phyloP scores from a whole-genome alignment of 2,113 vertebrate genomes.

The Anoura caudifer region DNA sequence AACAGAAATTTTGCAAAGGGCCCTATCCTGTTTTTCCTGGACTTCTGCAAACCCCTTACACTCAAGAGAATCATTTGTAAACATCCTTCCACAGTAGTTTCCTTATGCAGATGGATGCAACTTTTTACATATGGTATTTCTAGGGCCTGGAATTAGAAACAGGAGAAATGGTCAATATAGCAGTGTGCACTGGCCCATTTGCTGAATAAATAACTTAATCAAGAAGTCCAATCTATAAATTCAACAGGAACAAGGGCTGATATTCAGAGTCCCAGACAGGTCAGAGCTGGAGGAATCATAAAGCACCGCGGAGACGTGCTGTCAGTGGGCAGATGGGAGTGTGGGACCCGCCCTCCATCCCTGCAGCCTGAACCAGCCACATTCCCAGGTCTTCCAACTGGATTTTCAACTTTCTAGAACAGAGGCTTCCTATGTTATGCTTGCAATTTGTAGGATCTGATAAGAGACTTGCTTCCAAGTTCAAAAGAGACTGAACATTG shows the following conservation, averaged over 20 bases:
- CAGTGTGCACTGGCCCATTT: background rate
- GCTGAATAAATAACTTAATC: background rate
- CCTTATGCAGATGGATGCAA: background rate
- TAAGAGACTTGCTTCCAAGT: conserved; percentile 23
- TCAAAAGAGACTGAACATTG: conserved; percentile 33
- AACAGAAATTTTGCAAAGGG: background rate
- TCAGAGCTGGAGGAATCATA: background rate
- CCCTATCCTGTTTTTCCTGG: background rate
- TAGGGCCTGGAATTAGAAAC: background rate
- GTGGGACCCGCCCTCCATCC: accelerated
- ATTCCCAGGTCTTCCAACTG: background rate
- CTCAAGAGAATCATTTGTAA: background rate
- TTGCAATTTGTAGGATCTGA: conserved; percentile 40
- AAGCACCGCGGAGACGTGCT: background rate
- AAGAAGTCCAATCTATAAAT: background rate
- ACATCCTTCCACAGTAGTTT: background rate
- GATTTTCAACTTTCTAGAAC: conserved; percentile 45
- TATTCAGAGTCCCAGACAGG: background rate
- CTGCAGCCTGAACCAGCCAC: too few relatives aligned
- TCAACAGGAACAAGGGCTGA: background rate
- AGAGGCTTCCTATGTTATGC: conserved; percentile 58
- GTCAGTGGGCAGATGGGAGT: background rate
- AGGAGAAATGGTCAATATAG: background rate
- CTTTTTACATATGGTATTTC: background rate
- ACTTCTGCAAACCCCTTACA: background rate